These are phyloP conservation scores for Gymnothorax reevesii DNA, from an alignment of 2,797 vertebrate genomes.

Conservation along the genomic window DNA sequence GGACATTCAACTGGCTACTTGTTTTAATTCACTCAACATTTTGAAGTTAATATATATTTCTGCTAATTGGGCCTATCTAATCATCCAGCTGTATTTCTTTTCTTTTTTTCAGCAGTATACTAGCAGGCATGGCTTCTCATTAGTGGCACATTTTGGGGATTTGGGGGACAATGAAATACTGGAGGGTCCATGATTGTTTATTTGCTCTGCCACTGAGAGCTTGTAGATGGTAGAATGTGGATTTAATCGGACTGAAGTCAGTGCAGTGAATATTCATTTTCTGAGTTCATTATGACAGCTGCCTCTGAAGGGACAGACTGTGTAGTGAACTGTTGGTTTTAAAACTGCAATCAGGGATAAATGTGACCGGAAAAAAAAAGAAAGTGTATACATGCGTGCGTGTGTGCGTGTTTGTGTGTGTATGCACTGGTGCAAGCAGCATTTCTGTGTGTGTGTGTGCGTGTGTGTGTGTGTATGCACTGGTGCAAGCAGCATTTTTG, in stretches of 20 bases:
- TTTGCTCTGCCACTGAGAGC: not conserved
- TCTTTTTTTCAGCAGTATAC: constrained; percentile 10
- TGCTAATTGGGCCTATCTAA: constrained; percentile 35
- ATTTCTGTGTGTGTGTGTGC: not conserved
- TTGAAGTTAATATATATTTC: constrained; percentile 28
- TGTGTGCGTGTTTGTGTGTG: not conserved
- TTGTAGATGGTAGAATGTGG: not conserved
- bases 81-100: constrained; percentile 37
- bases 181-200: not conserved
- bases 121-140: not conserved
- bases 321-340: not conserved
- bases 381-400: not conserved
- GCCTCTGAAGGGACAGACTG: not conserved
- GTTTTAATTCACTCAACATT: constrained; percentile 27
- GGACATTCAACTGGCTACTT: constrained; percentile 1
- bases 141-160: not conserved
- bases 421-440: not conserved
- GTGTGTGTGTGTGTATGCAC: not conserved
- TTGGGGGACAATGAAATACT: not conserved
- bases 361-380: not conserved
- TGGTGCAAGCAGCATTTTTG: not conserved
- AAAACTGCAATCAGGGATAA: constrained; percentile 2
- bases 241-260: constrained; percentile 6
- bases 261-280: not conserved
- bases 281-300: constrained; percentile 7